Base-by-base conservation (phyloP, 2,797 vertebrate genomes). In the Crypturellus tataupa region DNA sequence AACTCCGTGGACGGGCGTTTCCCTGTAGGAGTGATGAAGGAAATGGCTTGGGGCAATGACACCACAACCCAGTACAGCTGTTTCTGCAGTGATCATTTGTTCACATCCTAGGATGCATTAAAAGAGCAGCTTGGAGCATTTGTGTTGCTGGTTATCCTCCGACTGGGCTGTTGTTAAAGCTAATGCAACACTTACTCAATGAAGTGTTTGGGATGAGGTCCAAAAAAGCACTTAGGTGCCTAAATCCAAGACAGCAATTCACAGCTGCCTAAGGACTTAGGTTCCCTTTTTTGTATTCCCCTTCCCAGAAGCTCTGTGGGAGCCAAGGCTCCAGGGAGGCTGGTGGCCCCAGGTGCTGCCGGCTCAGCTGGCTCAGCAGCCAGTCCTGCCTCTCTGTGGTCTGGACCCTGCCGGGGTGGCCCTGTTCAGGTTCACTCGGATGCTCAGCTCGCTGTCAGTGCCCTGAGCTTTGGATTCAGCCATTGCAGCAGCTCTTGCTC, bases 121-220 rank as follows among this genome's bases (percentile, higher is more conserved):
- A 78, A 86, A 90, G 55, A 82, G 60, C 65, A 80, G 44, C 46
- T 93, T 89, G 87, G 71, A 96, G 88, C 39, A 73, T 82, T 95
- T 94, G 68, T 95, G 65, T 55, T 91, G 91, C 80, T 95, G 83
- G 87, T 94, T 94, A 82, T 91, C 71, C 93, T 77, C 71, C 33
- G 77, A 8, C 82, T 55, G 65, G 77, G 78, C 80, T 94, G 75
- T 78, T 88, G 75, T 87, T 94, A 71, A 71, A 71, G 51, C 37
- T 71, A 95, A 80, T 82, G 85, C 90, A 96, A 77, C 80, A 90
- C 90, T 95, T 91, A 51, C 60, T 92, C 92, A 96, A 94, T 94
- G 94, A 96, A 90, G 95, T 96, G 91, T 95, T 96, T 94, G 88
- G 94, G 95, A 94, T 39, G 40, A 89, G 44, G 29, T 93, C 96